Conservation (phyloP, 2,113 vertebrate species). For the Hoplias malabaricus region DNA sequence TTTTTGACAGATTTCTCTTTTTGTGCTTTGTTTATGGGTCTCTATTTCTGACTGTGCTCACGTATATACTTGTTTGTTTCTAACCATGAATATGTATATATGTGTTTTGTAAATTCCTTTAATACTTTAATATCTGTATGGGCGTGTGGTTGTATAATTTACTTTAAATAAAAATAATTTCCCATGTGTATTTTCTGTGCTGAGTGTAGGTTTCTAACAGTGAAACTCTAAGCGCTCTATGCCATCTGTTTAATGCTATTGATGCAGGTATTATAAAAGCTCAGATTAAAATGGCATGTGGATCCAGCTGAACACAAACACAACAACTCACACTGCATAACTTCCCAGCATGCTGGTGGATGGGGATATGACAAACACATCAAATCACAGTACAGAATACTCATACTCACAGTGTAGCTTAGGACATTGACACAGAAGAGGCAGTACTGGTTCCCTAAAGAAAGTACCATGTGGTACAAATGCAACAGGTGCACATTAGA, state of each 20-base stretch:
- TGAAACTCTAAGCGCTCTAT: not conserved
- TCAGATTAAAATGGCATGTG: constrained; percentile 7
- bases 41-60: not conserved
- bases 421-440: not conserved
- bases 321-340: not conserved
- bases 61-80: not conserved
- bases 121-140: not conserved
- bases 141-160: not conserved
- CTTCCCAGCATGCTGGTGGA: not conserved
- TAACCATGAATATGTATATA: not conserved
- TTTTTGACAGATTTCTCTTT: not conserved
- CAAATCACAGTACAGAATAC: no score
- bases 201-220: not conserved
- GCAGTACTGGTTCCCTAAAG: not conserved
- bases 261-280: constrained; percentile 2
- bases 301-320: constrained; percentile 6
- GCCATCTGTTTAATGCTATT: constrained; percentile 15
- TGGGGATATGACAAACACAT: no score
- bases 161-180: no score
- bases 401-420: not conserved
- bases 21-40: not conserved
- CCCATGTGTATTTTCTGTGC: not conserved
- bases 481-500: no score
- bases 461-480: no score
- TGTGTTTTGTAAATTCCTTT: not conserved